phyloP scores from a whole-genome alignment of 2,888 invertebrate species.

The Stramonita haemastoma region DNA sequence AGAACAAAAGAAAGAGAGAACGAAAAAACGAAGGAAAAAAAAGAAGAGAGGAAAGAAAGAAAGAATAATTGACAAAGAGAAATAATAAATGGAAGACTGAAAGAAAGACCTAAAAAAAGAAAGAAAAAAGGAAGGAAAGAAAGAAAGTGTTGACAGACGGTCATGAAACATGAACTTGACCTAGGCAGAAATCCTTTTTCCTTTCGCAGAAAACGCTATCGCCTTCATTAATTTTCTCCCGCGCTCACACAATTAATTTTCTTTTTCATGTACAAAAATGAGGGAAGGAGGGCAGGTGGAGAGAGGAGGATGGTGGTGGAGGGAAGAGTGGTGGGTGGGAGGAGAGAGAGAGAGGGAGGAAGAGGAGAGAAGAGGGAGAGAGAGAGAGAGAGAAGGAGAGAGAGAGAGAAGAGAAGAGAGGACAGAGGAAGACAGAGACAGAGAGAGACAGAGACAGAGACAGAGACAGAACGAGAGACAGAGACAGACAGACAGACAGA shows the following conservation, averaged over 20 bases:
- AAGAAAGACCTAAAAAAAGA: not conserved
- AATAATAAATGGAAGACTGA: no score
- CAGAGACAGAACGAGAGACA: not conserved
- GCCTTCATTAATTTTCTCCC: not conserved
- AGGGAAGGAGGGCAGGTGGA: not conserved
- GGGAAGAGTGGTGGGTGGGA: not conserved
- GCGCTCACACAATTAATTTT: not conserved
- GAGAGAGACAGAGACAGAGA: constrained; percentile 4
- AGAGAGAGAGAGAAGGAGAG: not conserved
- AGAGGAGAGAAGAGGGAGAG: not conserved
- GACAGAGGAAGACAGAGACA: not conserved
- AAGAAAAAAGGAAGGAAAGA: not conserved
- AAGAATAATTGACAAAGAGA: no score
- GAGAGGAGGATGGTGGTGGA: not conserved
- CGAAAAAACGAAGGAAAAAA: no score
- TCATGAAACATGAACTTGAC: not conserved
- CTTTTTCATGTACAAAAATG: not conserved
- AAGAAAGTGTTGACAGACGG: not conserved
- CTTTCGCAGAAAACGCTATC: not conserved
- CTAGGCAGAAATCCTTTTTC: not conserved
- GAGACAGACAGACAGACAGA: not conserved
- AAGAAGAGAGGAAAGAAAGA: no score
- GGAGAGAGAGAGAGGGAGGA: not conserved
- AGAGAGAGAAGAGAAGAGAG: not conserved
- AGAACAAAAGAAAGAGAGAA: no score